phyloP scores from a whole-genome alignment of 2,888 invertebrate genomes.

The Prionchulus punctatus region DNA sequence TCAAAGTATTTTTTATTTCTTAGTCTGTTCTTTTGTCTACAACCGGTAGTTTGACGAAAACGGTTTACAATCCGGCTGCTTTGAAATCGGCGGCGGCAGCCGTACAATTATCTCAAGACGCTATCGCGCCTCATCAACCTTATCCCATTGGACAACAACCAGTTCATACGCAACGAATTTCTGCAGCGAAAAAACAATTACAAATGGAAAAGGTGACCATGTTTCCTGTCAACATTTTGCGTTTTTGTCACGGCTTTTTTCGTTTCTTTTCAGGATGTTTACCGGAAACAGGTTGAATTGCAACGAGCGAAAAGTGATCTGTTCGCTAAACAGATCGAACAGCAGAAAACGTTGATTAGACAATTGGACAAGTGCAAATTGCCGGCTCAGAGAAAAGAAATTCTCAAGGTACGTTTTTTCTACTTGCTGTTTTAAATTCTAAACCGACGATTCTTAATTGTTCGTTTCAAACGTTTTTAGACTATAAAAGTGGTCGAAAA shows the following conservation, averaged over 20 bases:
- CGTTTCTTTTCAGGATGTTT: slow-evolving; percentile 41
- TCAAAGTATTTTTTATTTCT: neutral
- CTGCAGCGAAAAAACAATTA: too few species aligned
- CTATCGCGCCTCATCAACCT: neutral
- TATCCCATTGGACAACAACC: too few species aligned
- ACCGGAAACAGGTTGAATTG: slow-evolving; percentile 60
- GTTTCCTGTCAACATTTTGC: too few species aligned
- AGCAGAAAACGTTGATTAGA: slow-evolving; percentile 65
- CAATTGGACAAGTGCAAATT: slow-evolving; percentile 55
- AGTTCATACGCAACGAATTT: too few species aligned
- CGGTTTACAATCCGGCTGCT: slow-evolving; percentile 39
- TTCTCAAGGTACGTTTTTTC: slow-evolving; percentile 44
- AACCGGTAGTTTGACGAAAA: slow-evolving; percentile 38
- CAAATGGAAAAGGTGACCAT: too few species aligned
- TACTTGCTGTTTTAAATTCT: slow-evolving; percentile 4
- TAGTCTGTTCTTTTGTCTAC: slow-evolving; percentile 23
- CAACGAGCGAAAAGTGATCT: slow-evolving; percentile 68
- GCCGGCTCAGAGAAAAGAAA: slow-evolving; percentile 50
- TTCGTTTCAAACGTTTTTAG: slow-evolving; percentile 12
- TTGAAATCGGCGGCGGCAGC: slow-evolving; percentile 41
- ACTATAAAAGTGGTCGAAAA: slow-evolving; percentile 67
- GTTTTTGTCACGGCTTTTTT: too few species aligned
- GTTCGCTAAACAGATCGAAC: slow-evolving; percentile 69
- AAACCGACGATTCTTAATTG: neutral
- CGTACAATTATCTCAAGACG: slow-evolving; percentile 27